A percentile compares a stretch with the other conserved stretches of the same genome.
These are phyloP conservation scores for Hermaeophaga mercurialis DNA, from an alignment of 2,888 invertebrate genomes.

Conservation along the genomic window DNA sequence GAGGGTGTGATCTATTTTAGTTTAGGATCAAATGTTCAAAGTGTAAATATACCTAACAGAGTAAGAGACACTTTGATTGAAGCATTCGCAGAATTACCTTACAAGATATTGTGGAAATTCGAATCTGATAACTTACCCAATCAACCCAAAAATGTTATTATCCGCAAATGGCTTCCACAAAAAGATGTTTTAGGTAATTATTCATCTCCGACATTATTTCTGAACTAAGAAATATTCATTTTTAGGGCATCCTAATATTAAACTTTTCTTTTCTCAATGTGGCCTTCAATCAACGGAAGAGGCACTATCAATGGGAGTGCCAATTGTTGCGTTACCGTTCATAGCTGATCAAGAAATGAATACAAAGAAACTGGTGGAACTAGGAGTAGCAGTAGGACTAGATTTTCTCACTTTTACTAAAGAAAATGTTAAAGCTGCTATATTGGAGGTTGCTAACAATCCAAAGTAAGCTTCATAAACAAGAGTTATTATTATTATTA, in stretches of 20 bases:
- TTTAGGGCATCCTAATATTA: constrained; percentile 47
- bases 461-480: constrained; percentile 36
- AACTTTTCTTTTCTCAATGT: constrained; percentile 46
- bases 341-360: constrained; percentile 49
- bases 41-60: constrained; percentile 49
- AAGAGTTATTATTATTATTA: too few species aligned
- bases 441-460: constrained; percentile 44
- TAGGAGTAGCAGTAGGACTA: constrained; percentile 41
- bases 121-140: constrained; percentile 51
- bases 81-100: constrained; percentile 54
- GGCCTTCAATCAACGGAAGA: constrained; percentile 49
- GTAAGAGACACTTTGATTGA: constrained; percentile 49
- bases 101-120: constrained; percentile 58
- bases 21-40: constrained; percentile 56
- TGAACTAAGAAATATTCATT: too few species aligned
- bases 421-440: constrained; percentile 39
- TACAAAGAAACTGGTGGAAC: constrained; percentile 37
- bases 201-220: too few species aligned
- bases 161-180: constrained; percentile 59
- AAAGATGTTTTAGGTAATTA: constrained; percentile 57
- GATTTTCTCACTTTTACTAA: constrained; percentile 43
- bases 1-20: constrained; percentile 56
- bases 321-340: constrained; percentile 47
- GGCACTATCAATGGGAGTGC: constrained; percentile 44
- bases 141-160: constrained; percentile 54